Percentiles rank a stretch among this genome's conserved stretches.
Evolutionary conservation across 2,888 invertebrate genomes (phyloP).

Genomic region (Brenthis hecate): DNA sequence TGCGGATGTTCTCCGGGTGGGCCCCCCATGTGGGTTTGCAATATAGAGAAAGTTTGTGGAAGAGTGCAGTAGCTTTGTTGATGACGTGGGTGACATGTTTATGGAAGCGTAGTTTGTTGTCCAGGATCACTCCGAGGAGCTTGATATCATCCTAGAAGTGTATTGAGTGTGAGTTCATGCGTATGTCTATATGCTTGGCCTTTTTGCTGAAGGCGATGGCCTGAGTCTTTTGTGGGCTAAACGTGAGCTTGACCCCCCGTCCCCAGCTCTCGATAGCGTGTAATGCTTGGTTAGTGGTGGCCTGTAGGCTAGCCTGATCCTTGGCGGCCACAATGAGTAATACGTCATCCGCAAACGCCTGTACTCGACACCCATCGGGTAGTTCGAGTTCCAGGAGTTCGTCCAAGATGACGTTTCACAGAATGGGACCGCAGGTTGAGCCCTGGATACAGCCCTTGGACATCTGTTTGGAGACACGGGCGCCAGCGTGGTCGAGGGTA

Average conservation of each 20-base stretch:
- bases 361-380: conserved; percentile 33
- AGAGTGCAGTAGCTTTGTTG: conserved; percentile 25
- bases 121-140: conserved; percentile 31
- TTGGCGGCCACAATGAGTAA: conserved; percentile 25
- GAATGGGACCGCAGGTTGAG: conserved; percentile 37
- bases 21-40: conserved; percentile 37
- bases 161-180: not conserved
- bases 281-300: conserved; percentile 6
- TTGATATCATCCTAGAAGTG: conserved; percentile 19
- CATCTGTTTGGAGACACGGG: conserved; percentile 24
- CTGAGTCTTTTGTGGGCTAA: conserved; percentile 18
- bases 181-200: conserved; percentile 4
- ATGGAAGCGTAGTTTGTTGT: conserved; percentile 21
- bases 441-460: conserved; percentile 45
- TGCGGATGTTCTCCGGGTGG: conserved; percentile 34
- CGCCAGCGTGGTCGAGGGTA: conserved; percentile 27
- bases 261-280: conserved; percentile 24
- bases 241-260: conserved; percentile 24
- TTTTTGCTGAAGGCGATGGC: conserved; percentile 13
- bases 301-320: not conserved
- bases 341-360: conserved; percentile 38
- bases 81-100: conserved; percentile 17
- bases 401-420: conserved; percentile 45
- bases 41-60: conserved; percentile 25
- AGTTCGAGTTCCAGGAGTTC: conserved; percentile 30